Evolutionary conservation across 2,888 invertebrate genomes (phyloP), one percentile per base, ranked within the genome.

Genomic region (Pristionchus exspectatus): DNA sequence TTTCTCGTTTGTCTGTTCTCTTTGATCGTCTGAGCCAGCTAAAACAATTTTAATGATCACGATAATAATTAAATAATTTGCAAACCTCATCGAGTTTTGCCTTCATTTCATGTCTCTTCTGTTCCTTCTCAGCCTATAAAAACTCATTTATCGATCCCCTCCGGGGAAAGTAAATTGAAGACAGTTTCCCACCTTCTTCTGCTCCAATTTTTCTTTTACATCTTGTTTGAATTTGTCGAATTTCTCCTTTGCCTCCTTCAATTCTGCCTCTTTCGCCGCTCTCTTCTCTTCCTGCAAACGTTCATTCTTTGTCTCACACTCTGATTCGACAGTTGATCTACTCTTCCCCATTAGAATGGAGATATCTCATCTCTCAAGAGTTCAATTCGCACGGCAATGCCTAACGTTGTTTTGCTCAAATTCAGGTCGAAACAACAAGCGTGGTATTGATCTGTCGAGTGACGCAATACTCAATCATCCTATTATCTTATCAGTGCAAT

Each of bases 1-100:
- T 90, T 69, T 18, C 92, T 88, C 59, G 90, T 77, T 18, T 91
- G 87, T 10, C 89, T 88, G 84, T 92, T 92, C n/a, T 90, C 90
- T n/a, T 91, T 87, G 33, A 92, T 89, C 88, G 72, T 88, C 44
- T 50, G 72, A 5, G 50, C 74, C 30, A 88, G 38, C 88, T 87
- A 12, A 44, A 81, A 44, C 7, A n/a, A 14, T 44, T 9, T 27
- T 50, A 27, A 18, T 54, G 5, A 81, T 81, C n/a, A 12, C n/a
- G 12, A 27, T 33, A 54, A 54, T 81, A 54, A 54, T 81, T 27
- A 72, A 72, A n/a, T 50, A 12, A 33, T 50, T 27, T 81, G 5
- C 44, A 81, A 54, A 81, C 84, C 33, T 85, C 84, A 30, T 56
- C 59, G 24, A 85, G 84, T 33, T 85, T 85, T 5, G 84, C 84